A percentile compares a stretch with the other conserved stretches of the same genome.
Evolutionary conservation across 2,797 vertebrate genomes (phyloP).

Genomic region (Adrianichthys oophorus): DNA sequence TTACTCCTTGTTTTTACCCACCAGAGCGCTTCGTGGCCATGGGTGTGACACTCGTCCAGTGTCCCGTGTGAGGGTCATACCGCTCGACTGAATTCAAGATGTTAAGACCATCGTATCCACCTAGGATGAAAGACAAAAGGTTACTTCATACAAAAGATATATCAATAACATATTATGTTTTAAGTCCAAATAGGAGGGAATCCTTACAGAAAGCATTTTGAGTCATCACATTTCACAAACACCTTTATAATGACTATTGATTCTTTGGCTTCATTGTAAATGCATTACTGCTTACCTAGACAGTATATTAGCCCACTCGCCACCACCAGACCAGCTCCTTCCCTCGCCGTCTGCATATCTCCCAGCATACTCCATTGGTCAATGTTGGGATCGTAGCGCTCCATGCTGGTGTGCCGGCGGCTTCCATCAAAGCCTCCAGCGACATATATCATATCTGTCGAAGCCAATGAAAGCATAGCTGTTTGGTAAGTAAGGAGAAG

Average conservation of each 20-base stretch:
- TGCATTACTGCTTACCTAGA: constrained; percentile 78
- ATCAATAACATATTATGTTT: no score
- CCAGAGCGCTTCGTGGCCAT: constrained; percentile 98
- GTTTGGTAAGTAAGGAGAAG: background rate
- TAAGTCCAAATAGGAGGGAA: no score
- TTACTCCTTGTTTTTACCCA: constrained; percentile 51
- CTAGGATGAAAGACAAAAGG: constrained; percentile 55
- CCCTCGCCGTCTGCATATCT: constrained; percentile 98
- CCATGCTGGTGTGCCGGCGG: constrained; percentile 97
- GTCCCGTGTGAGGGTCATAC: constrained; percentile 96
- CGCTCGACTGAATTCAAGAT: constrained; percentile 97
- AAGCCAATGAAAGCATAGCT: no score
- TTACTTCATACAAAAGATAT: no score
- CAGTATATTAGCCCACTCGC: constrained; percentile 97
- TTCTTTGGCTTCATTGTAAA: background rate
- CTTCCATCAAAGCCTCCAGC: constrained; percentile 97
- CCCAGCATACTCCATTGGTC: constrained; percentile 99
- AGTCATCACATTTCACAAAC: no score
- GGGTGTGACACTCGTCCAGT: constrained; percentile 97
- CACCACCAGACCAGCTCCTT: constrained; percentile 94
- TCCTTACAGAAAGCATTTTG: no score
- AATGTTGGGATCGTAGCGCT: constrained; percentile 97
- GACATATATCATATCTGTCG: constrained; percentile 97
- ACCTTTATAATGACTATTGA: no score
- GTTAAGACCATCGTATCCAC: constrained; percentile 96